These are phyloP conservation scores for Epsilonema sp. DNA, from an alignment of 2,888 invertebrate species.

Conservation along the genomic window DNA sequence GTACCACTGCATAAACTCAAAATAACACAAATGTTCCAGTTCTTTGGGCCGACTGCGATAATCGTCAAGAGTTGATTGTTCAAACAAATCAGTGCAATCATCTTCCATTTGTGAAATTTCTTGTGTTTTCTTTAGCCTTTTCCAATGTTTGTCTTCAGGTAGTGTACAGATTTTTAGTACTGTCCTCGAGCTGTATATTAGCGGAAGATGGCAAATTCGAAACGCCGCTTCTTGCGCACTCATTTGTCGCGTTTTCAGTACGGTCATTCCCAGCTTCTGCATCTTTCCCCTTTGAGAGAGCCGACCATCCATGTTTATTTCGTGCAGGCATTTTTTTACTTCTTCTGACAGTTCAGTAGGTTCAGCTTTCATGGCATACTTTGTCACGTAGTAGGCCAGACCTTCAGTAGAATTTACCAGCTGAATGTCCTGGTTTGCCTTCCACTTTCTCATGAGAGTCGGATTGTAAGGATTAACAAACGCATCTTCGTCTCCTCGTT, in stretches of 20 bases:
- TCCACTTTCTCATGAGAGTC: neutral
- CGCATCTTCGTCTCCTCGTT: neutral
- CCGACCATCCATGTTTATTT: no score
- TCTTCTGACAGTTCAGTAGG: neutral
- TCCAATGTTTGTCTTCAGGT: neutral
- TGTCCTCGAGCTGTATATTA: neutral
- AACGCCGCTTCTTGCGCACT: neutral
- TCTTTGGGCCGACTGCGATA: neutral
- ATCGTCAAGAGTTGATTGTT: neutral
- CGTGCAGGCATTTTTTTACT: no score
- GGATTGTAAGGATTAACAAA: neutral
- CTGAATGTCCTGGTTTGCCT: neutral
- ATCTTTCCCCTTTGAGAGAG: neutral
- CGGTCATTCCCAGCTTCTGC: neutral
- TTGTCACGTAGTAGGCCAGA: neutral
- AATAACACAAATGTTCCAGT: neutral
- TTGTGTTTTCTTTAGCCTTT: neutral
- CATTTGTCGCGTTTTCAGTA: neutral
- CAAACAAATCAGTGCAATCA: neutral
- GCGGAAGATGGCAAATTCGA: neutral
- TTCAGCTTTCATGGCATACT: neutral
- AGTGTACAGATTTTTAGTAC: neutral
- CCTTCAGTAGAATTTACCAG: neutral
- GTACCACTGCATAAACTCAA: neutral
- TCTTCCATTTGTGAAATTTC: neutral